A percentile compares a stretch with the other conserved stretches of the same genome.
phyloP scores from a whole-genome alignment of 2,113 vertebrate species.

The Pseudorhombus dupliciocellatus region DNA sequence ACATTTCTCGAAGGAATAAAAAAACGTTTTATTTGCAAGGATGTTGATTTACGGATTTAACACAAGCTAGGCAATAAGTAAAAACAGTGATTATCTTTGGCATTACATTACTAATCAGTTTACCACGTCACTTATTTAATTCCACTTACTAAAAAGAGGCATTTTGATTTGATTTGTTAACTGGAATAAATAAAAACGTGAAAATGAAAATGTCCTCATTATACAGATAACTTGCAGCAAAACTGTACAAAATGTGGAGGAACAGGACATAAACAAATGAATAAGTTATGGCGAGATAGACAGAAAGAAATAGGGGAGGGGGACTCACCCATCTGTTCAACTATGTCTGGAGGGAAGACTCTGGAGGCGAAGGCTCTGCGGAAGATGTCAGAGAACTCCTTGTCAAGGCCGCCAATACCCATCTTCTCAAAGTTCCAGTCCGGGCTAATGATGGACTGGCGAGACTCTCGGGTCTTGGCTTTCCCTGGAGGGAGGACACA shows the following conservation, averaged over 20 bases:
- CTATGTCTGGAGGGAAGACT: slow-evolving; percentile 96
- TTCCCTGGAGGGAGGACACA: slow-evolving; percentile 81
- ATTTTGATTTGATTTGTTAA: too few species aligned
- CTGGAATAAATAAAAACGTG: not conserved
- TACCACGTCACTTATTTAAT: not conserved
- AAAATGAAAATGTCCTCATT: not conserved
- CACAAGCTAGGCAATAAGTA: slow-evolving; percentile 13
- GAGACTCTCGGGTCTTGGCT: slow-evolving; percentile 91
- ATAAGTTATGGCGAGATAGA: slow-evolving; percentile 5
- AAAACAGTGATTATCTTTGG: slow-evolving; percentile 46
- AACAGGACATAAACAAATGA: slow-evolving; percentile 12
- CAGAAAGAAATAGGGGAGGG: not conserved
- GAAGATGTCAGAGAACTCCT: slow-evolving; percentile 97
- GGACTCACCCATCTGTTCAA: slow-evolving; percentile 96
- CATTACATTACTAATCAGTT: not conserved
- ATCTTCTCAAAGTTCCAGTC: slow-evolving; percentile 99
- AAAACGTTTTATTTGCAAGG: slow-evolving; percentile 21
- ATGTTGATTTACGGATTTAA: slow-evolving; percentile 33
- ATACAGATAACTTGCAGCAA: not conserved
- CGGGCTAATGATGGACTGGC: slow-evolving; percentile 97
- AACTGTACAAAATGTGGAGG: not conserved
- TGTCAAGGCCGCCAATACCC: slow-evolving; percentile 98
- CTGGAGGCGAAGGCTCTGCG: slow-evolving; percentile 95
- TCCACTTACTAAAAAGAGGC: too few species aligned
- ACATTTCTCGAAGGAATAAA: slow-evolving; percentile 19